A percentile compares a stretch with the other conserved stretches of the same genome.
These are phyloP conservation scores for Cydia amplana DNA, from an alignment of 1,140 invertebrate species.

Conservation along the genomic window DNA sequence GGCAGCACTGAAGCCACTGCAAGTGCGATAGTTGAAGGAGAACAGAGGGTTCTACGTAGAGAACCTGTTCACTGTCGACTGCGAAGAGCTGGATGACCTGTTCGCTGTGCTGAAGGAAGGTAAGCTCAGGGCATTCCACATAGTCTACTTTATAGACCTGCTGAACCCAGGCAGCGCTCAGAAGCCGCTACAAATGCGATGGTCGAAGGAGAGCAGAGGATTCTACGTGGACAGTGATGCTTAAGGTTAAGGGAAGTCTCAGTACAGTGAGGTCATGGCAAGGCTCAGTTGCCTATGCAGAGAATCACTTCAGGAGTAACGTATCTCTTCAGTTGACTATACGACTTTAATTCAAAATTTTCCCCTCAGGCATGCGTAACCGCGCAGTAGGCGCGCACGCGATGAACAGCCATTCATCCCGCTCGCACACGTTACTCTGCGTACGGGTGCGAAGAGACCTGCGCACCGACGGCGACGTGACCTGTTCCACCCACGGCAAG, in stretches of 20 bases:
- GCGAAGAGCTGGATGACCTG: constrained; percentile 95
- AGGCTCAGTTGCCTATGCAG: too few relatives aligned
- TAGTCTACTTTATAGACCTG: too few relatives aligned
- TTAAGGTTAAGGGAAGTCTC: too few relatives aligned
- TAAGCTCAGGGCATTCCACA: too few relatives aligned
- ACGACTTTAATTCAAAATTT: background rate
- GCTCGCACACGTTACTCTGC: constrained; percentile 97
- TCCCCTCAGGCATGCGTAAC: constrained; percentile 87
- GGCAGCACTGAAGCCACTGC: constrained; percentile 89
- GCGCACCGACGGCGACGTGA: constrained; percentile 90
- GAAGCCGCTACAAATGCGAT: constrained; percentile 92
- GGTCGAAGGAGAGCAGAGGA: constrained; percentile 94
- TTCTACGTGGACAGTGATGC: constrained; percentile 99
- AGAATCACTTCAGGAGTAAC: too few relatives aligned
- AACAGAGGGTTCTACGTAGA: constrained; percentile 96
- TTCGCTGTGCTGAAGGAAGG: constrained; percentile 97
- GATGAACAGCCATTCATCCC: constrained; percentile 97
- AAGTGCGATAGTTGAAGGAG: constrained; percentile 96
- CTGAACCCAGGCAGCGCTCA: constrained; percentile 91
- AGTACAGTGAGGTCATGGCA: too few relatives aligned
- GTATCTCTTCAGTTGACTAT: too few relatives aligned
- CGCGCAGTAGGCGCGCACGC: constrained; percentile 92
- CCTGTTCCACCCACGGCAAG: constrained; percentile 92
- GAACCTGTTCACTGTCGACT: constrained; percentile 96
- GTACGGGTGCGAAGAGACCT: constrained; percentile 91